These are phyloP conservation scores for Stichopus chloronotus DNA, from an alignment of 35 echinoderm and acorn worm species.

Conservation along the genomic window DNA sequence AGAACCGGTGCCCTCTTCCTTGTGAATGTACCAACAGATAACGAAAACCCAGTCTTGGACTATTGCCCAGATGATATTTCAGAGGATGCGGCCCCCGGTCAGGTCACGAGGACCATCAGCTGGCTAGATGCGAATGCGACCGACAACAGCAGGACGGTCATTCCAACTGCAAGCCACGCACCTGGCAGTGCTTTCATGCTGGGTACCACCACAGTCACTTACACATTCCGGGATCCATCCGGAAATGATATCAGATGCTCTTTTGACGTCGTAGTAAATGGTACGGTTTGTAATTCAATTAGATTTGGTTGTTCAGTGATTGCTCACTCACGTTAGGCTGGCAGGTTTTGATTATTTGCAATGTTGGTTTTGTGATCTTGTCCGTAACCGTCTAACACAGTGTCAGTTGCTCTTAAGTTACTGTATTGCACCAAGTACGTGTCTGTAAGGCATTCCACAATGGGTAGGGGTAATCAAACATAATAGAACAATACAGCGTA, in stretches of 20 bases:
- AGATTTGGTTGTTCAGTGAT: not conserved
- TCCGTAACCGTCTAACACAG: too few species aligned
- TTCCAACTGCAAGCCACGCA: not conserved
- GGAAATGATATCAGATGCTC: not conserved
- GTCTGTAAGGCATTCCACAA: too few species aligned
- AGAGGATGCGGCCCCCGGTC: not conserved
- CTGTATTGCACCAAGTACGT: too few species aligned
- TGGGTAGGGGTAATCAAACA: too few species aligned
- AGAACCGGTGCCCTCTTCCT: not conserved
- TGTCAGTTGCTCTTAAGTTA: too few species aligned
- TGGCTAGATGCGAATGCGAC: conserved; percentile 10
- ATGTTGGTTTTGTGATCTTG: too few species aligned
- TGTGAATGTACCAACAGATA: not conserved
- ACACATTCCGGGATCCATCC: conserved; percentile 15
- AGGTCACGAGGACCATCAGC: not conserved
- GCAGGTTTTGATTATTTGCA: not conserved
- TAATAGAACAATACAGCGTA: too few species aligned
- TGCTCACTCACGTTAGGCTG: not conserved
- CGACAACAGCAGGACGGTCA: conserved; percentile 21
- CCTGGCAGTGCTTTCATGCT: conserved; percentile 14
- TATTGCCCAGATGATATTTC: conserved; percentile 38
- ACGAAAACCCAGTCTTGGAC: conserved; percentile 12
- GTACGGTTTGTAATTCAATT: not conserved
- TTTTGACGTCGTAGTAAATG: conserved; percentile 17
- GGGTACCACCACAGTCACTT: not conserved